These are phyloP conservation scores for Phacellophora camtschatica DNA, from an alignment of 30 jellyfish, hydroid and myxozoan species.

Conservation along the genomic window DNA sequence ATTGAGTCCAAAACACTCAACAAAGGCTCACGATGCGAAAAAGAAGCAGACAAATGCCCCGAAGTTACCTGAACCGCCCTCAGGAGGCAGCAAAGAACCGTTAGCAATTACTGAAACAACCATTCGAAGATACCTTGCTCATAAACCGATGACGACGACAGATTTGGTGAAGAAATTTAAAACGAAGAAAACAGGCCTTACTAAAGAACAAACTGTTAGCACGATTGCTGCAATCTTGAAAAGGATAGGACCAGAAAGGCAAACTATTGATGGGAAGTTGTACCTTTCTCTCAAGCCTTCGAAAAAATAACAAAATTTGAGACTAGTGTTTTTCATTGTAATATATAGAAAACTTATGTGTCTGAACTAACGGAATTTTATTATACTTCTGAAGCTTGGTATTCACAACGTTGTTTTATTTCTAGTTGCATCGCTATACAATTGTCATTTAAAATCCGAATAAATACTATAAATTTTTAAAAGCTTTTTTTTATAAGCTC, in stretches of 20 bases:
- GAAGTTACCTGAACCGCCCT: background rate
- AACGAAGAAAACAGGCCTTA: slow-evolving; percentile 83
- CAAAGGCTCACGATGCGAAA: background rate
- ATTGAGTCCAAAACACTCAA: background rate
- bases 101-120: slow-evolving; percentile 79
- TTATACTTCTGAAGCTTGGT: too few species aligned
- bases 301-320: background rate
- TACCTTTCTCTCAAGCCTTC: slow-evolving; percentile 78
- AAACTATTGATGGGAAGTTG: slow-evolving; percentile 75
- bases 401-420: too few species aligned
- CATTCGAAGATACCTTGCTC: slow-evolving; percentile 82
- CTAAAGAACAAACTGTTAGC: slow-evolving; percentile 87
- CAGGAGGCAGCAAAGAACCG: slow-evolving; percentile 32
- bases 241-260: slow-evolving; percentile 83
- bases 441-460: too few species aligned
- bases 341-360: background rate
- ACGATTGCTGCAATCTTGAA: slow-evolving; percentile 87
- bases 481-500: too few species aligned
- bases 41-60: background rate
- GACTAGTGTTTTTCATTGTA: background rate
- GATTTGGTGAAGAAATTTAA: slow-evolving; percentile 89
- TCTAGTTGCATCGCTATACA: too few species aligned
- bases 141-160: slow-evolving; percentile 97
- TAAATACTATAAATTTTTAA: too few species aligned
- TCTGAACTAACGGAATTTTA: background rate